Evolutionary conservation across 1,140 invertebrate species (phyloP).

Genomic region (Caenorhabditis elegans): WBcel235 BX284606.5:16039001-16039500

Average conservation of each 20-base stretch:
- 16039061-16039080: conserved; percentile 40
- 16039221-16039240: neutral
- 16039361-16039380: neutral
- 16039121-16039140: neutral
- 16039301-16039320: neutral
- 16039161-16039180: neutral
- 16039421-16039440: neutral
- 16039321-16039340: neutral
- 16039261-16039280: neutral
- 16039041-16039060: conserved; percentile 36
- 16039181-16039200: neutral
- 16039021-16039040: conserved; percentile 30
- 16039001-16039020: conserved; percentile 28
- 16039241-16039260: neutral
- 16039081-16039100: conserved; percentile 31
- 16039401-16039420: neutral
- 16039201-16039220: neutral
- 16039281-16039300: too few relatives aligned
- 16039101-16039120: conserved; percentile 31
- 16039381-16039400: neutral
- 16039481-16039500: neutral
- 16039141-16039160: too few relatives aligned
- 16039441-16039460: neutral
- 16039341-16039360: neutral
- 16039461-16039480: neutral